Base-by-base conservation (phyloP, 2,113 vertebrate species). In the Hippotragus niger region DNA sequence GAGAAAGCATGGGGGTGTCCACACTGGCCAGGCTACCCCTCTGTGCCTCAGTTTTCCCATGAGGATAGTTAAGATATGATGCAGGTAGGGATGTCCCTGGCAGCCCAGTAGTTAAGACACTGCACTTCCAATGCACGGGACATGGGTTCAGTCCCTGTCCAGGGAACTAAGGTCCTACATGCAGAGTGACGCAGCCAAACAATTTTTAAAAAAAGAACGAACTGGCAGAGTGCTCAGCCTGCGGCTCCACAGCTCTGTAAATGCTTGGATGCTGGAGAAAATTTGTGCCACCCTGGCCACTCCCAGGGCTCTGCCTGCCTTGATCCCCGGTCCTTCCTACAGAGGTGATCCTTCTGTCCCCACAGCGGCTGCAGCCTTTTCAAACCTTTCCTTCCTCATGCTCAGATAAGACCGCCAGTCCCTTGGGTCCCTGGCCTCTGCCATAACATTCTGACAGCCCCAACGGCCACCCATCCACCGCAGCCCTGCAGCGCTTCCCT, bases 381-480 rank as follows among this genome's bases (percentile, higher is more conserved):
- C 78, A 76, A 88, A 55, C 9, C 76, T 25, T 84, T 40, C 31
- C 50, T 81, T 87, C 58, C 33, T 86, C 16, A 12, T n/a, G 31
- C 21, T 2, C 62, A 94, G 86, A 62, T 92, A 45, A 90, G 52
- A 74, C 43, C 55, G 85, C 90, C 81, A 47, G 62, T 74, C 64
- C 21, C 47, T 12, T 78, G 13, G 19, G 55, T 58, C 83, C 84
- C 60, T 15, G 14, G 58, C 5, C 50, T 74, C 64, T 6, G 23
- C 8, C n/a, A 12, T 17, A 43, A 36, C 47, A 45, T 33, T 82
- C 14, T 21, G 15, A 86, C 43, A 40, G 50, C 16, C 53, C 19
- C 57, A 40, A 55, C 6, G 2, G 16, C 4, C 21, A 47, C 23
- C 17, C 36, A 74, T 25, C 45, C 33, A 29, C 4, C 0, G 0